Percentiles rank a stretch among this genome's conserved stretches.
phyloP scores from a whole-genome alignment of 1,140 invertebrate species.

The Drosophila lowei region DNA sequence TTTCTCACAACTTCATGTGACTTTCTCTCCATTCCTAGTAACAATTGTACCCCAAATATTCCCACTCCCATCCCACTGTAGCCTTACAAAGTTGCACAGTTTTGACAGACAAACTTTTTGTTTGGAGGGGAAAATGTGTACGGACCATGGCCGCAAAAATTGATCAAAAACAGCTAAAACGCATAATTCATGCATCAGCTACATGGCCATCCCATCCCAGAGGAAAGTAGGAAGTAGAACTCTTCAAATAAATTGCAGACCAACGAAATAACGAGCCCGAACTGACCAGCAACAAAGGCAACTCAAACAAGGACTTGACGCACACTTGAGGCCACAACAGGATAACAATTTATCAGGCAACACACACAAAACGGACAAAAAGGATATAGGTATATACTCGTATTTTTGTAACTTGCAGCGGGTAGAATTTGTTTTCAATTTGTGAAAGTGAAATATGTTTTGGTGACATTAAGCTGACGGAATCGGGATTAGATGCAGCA shows the following conservation, averaged over 20 bases:
- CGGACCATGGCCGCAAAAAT: constrained; percentile 42
- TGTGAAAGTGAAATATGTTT: constrained; percentile 77
- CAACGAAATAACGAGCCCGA: constrained; percentile 34
- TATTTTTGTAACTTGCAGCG: constrained; percentile 58
- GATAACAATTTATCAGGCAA: constrained; percentile 63
- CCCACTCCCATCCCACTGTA: constrained; percentile 36
- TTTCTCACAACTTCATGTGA: no score
- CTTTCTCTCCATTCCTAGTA: no score
- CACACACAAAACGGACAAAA: background rate
- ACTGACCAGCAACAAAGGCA: constrained; percentile 32
- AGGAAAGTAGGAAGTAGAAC: constrained; percentile 10
- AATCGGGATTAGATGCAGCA: constrained; percentile 76
- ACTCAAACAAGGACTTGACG: constrained; percentile 33
- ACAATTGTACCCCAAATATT: background rate
- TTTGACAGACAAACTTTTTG: constrained; percentile 22
- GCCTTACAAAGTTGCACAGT: constrained; percentile 42
- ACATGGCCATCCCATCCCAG: constrained; percentile 36
- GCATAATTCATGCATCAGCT: constrained; percentile 80
- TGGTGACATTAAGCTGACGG: constrained; percentile 77
- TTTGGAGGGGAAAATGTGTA: constrained; percentile 26
- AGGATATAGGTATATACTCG: constrained; percentile 5
- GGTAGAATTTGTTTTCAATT: constrained; percentile 76
- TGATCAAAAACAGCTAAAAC: constrained; percentile 80
- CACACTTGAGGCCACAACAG: constrained; percentile 66
- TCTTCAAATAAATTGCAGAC: constrained; percentile 67